Evolutionary conservation across 2,797 vertebrate species (phyloP), one percentile per base, ranked within the genome.

Genomic region (Otolemur crassicaudatus): DNA sequence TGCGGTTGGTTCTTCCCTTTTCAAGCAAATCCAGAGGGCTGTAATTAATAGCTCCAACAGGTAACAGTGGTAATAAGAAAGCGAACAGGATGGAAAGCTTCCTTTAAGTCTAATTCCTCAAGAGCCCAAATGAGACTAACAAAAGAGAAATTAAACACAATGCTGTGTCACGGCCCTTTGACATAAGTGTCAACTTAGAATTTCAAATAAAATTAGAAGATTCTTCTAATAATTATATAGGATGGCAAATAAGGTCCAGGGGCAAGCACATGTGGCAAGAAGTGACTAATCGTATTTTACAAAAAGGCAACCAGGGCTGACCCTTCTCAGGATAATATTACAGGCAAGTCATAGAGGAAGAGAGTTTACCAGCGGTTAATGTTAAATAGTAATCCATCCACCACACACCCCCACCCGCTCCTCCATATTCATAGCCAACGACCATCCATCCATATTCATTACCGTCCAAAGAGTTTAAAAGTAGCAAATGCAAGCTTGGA

Each of bases 121-220:
- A 96, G 93, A 95, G 91, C 91, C 97, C 98, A 97, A 97, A 97
- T 76, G 97, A 97, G 96, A 97, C 0, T 87, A 98, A 98, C 98
- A 97, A 98, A 98, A 97, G 98, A 98, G 97, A 98, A 99, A 98
- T 98, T 98, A 98, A 98, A 97, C 94, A 96, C 98, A 97, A 95
- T 86, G 89, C 91, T 90, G 23, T 98, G 98, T 97, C 97, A 56
- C 2, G 79, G 96, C 96, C 96, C 98, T 97, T 80, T 97, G 98
- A 98, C 98, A 97, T 86, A 86, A 46, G 89, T 98, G 98, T 98
- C 98, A 97, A 96, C 97, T 98, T 97, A 93, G 98, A 98, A 98
- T 98, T 98, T 98, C 98, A 98, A 98, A 98, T 98, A 98, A 98
- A 98, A 98, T 98, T 98, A 98, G 97, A 98, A 98, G 97, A 98